phyloP scores from a whole-genome alignment of 2,113 vertebrate genomes.

The Ia io region DNA sequence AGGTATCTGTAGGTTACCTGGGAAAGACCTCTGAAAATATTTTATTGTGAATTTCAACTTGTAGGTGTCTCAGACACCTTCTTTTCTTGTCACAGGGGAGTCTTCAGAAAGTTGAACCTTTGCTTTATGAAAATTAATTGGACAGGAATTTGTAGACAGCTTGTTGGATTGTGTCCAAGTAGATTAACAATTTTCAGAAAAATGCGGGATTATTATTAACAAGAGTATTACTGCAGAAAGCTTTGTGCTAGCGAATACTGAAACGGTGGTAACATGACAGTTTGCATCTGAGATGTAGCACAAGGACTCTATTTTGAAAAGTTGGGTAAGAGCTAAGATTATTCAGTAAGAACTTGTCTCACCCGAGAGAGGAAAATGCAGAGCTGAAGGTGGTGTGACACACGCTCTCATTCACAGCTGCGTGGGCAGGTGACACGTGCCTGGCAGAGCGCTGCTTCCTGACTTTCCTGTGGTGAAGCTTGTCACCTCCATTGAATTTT shows the following conservation, averaged over 20 bases:
- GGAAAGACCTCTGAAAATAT: background rate
- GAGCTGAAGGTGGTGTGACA: background rate
- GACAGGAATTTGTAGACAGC: background rate
- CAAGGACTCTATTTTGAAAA: slow-evolving; percentile 35
- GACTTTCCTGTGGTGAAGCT: background rate
- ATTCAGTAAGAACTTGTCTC: slow-evolving; percentile 31
- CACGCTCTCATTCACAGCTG: slow-evolving; percentile 16
- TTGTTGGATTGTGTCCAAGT: background rate
- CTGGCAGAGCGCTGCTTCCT: slow-evolving; percentile 1
- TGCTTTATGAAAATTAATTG: slow-evolving; percentile 30
- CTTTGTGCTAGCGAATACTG: background rate
- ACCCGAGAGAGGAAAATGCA: background rate
- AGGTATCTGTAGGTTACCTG: background rate
- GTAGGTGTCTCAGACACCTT: background rate
- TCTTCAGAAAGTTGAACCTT: slow-evolving; percentile 29
- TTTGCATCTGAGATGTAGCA: background rate
- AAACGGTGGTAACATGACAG: slow-evolving; percentile 4
- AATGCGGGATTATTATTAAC: background rate
- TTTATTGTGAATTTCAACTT: slow-evolving; percentile 31
- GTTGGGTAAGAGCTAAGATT: background rate
- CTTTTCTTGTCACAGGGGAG: slow-evolving; percentile 20
- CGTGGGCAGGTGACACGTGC: slow-evolving; percentile 26
- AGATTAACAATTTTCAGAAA: background rate
- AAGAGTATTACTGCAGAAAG: background rate
- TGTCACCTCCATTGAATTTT: background rate